Evolutionary conservation across 2,888 invertebrate species (phyloP).

Genomic region (Lepidocyrtinus sp.): DNA sequence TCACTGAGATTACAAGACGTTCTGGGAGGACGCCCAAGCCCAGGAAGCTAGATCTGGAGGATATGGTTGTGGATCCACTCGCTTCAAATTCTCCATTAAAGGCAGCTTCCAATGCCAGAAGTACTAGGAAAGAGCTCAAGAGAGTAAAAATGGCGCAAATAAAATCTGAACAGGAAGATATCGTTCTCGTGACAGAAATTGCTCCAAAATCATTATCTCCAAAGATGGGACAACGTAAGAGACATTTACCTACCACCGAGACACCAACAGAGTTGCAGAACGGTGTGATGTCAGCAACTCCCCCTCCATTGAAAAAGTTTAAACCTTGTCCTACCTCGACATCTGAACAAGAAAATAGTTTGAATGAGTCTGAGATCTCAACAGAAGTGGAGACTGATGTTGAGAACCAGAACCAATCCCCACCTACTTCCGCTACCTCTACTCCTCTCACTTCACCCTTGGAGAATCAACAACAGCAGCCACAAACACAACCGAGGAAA

Average conservation of each 20-base stretch:
- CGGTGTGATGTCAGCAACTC: too few relatives aligned
- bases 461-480: conserved; percentile 26
- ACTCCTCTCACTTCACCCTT: conserved; percentile 54
- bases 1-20: conserved; percentile 33
- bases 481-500: conserved; percentile 43
- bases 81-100: too few relatives aligned
- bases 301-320: conserved; percentile 30
- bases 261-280: conserved; percentile 10
- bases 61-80: too few relatives aligned
- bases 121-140: not conserved
- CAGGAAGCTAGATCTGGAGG: conserved; percentile 53
- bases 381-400: conserved; percentile 51
- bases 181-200: not conserved
- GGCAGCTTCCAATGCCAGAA: not conserved
- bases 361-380: conserved; percentile 49
- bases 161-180: not conserved
- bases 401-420: conserved; percentile 11
- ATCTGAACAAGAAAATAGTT: conserved; percentile 34
- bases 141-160: not conserved
- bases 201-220: not conserved
- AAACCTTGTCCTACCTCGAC: conserved; percentile 2
- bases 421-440: conserved; percentile 34
- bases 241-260: not conserved
- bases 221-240: not conserved
- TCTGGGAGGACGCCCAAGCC: conserved; percentile 56